A percentile compares a stretch with the other conserved stretches of the same genome.
phyloP scores from a whole-genome alignment of 2,888 invertebrate species.

The Eupithecia vulgata region DNA sequence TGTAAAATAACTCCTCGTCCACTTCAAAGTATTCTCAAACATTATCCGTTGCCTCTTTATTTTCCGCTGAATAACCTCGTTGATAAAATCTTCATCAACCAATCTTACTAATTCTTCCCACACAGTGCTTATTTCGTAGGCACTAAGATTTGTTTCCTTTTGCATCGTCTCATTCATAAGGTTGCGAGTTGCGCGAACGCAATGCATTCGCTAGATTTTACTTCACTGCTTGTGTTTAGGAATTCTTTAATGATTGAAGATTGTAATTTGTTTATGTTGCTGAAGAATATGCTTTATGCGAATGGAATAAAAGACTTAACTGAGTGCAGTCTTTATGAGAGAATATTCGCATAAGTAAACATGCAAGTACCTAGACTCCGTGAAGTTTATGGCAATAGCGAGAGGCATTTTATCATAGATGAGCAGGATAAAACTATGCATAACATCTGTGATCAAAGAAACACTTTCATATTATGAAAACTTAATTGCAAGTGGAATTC shows the following conservation, averaged over 20 bases:
- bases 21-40: conserved; percentile 42
- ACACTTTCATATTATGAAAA: conserved; percentile 4
- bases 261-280: conserved; percentile 32
- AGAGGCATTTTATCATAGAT: conserved; percentile 22
- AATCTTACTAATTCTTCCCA: conserved; percentile 20
- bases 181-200: conserved; percentile 42
- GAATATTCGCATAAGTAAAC: conserved; percentile 17
- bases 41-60: conserved; percentile 49
- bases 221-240: conserved; percentile 49
- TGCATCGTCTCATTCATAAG: conserved; percentile 32
- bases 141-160: conserved; percentile 42
- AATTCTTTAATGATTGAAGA: conserved; percentile 51
- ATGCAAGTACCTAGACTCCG: conserved; percentile 7
- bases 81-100: conserved; percentile 55
- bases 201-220: conserved; percentile 45
- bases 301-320: conserved; percentile 13
- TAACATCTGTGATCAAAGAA: conserved; percentile 4
- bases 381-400: conserved; percentile 25
- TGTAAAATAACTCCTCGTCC: conserved; percentile 21
- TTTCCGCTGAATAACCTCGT: conserved; percentile 60
- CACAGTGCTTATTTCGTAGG: conserved; percentile 35
- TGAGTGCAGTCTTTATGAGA: conserved; percentile 3
- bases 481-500: not conserved
- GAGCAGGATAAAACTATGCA: conserved; percentile 17
- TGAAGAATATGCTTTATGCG: conserved; percentile 25